These are phyloP conservation scores for Andrena cerasifolii DNA, from an alignment of 1,140 invertebrate genomes.

Conservation along the genomic window DNA sequence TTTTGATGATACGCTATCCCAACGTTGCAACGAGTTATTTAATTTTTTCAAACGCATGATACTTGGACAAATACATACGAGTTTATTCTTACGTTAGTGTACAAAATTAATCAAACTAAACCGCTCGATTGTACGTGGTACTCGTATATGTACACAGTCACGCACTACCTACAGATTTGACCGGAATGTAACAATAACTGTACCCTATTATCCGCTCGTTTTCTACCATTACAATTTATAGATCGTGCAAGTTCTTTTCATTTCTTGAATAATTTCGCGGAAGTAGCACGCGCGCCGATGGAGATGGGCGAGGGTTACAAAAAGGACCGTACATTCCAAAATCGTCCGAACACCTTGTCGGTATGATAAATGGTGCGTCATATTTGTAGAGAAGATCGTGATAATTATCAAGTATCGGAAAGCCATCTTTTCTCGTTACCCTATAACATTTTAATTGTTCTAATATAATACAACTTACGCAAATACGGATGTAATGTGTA, in stretches of 20 bases:
- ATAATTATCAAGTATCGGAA: neutral
- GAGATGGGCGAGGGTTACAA: neutral
- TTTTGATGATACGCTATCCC: conserved; percentile 11
- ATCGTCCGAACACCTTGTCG: neutral
- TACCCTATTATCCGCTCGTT: neutral
- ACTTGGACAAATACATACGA: neutral
- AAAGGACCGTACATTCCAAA: conserved; percentile 40
- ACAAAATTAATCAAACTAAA: conserved; percentile 4
- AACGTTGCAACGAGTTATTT: conserved; percentile 24
- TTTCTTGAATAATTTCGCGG: conserved; percentile 7
- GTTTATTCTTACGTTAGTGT: conserved; percentile 21
- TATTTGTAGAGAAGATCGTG: conserved; percentile 3
- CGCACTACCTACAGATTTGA: neutral
- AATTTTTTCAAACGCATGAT: neutral
- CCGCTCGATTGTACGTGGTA: neutral
- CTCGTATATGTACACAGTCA: too few species aligned
- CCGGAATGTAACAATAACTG: neutral
- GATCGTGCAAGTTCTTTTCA: neutral
- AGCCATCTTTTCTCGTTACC: conserved; percentile 1
- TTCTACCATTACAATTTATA: conserved; percentile 2
- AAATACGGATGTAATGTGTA: neutral
- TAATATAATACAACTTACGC: neutral
- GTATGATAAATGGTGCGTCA: neutral
- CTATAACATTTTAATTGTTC: conserved; percentile 29
- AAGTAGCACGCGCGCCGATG: too few species aligned